These are phyloP conservation scores for Semnornis frantzii DNA, from an alignment of 2,113 vertebrate genomes.

Conservation along the genomic window DNA sequence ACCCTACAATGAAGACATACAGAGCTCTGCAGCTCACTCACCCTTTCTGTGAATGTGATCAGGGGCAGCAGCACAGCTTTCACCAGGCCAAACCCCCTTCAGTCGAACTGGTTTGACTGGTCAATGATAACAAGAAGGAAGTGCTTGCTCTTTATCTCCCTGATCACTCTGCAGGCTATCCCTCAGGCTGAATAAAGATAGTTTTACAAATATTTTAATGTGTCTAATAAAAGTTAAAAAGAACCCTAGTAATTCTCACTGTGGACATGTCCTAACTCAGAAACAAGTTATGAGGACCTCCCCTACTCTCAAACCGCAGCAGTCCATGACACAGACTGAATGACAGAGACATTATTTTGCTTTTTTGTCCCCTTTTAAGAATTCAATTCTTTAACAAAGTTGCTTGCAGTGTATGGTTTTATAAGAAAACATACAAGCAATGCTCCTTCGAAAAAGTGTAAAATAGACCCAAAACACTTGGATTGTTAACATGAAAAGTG, in stretches of 20 bases:
- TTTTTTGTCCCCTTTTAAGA: neutral
- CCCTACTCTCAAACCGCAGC: neutral
- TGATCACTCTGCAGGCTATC: neutral
- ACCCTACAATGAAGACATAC: conserved; percentile 27
- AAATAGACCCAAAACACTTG: neutral
- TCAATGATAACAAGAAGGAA: neutral
- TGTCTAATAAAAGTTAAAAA: neutral
- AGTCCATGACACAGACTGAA: neutral
- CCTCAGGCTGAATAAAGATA: neutral
- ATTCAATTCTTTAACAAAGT: neutral
- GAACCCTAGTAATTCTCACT: neutral
- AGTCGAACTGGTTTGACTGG: conserved; percentile 27
- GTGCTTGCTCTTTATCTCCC: neutral
- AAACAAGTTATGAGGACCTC: accelerated
- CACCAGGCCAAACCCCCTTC: neutral
- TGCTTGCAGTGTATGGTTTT: neutral
- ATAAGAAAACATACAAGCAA: neutral
- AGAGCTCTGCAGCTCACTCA: conserved; percentile 1
- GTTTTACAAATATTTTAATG: neutral
- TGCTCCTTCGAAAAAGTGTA: neutral
- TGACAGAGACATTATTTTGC: neutral
- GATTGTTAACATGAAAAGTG: neutral
- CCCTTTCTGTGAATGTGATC: neutral
- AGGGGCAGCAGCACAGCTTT: conserved; percentile 15
- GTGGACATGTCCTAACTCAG: neutral